Evolutionary conservation across 2,113 vertebrate genomes (phyloP), one percentile per base, ranked within the genome.

Genomic region (Eubucco bourcierii): DNA sequence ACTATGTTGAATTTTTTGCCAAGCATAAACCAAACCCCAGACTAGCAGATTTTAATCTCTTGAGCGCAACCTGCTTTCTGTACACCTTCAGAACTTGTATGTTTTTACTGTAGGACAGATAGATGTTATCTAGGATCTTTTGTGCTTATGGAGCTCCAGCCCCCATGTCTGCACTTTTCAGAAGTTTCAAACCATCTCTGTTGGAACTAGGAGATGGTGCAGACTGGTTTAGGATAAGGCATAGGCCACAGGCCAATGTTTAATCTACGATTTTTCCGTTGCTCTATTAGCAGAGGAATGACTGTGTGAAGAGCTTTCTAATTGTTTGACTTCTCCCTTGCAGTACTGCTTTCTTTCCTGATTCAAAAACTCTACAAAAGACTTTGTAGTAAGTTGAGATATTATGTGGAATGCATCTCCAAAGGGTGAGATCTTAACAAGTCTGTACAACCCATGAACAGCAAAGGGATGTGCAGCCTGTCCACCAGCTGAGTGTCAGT

Each of bases 111-210:
- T 61, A 61, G 75, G 37, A 47, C 41, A 67, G 70, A 46, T 46
- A 90, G 91, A 90, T 90, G 72, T 86, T 96, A 95, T 93, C 80
- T 92, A n/a, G 60, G 14, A n/a, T 37, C 64, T 80, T 87, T 47
- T 83, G 95, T 94, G 78, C 53, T 81, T 11, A 13, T 0, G 0
- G 28, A 81, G 58, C 44, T 67, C 78, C 84, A 91, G 81, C 50
- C 87, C 74, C 82, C 11, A 8, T 58, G 73, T 81, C 80, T 90
- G 66, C 55, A 17, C 47, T 72, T 37, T 55, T 84, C 67, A 60
- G 47, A 61, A 59, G 53, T 37, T 67, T 71, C 21, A 79, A 68
- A 84, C 63, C 53, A 46, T 63, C 44, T 71, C 58, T 81, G 6
- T 59, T 75, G 66, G 7, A 74, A 24, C 24, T 59, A 11, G 47